phyloP scores from a whole-genome alignment of 2,888 invertebrate species.

The Anthrax anthrax region DNA sequence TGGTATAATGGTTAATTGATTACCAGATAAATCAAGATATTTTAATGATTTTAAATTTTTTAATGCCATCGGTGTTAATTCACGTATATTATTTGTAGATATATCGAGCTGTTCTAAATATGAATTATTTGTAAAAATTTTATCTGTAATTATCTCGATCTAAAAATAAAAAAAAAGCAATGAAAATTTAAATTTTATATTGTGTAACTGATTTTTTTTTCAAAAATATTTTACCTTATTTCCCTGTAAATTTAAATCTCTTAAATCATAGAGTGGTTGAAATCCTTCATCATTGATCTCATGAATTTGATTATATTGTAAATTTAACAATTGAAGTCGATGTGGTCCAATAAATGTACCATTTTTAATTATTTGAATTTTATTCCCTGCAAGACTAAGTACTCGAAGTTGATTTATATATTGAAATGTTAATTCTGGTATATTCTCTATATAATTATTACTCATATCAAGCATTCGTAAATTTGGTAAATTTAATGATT shows the following conservation, averaged over 20 bases:
- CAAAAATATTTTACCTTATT: constrained; percentile 38
- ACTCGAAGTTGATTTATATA: constrained; percentile 51
- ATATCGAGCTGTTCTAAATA: constrained; percentile 54
- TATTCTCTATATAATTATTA: constrained; percentile 55
- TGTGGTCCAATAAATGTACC: constrained; percentile 54
- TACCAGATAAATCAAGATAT: constrained; percentile 62
- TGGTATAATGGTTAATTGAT: constrained; percentile 58
- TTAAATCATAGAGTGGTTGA: constrained; percentile 44
- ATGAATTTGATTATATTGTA: constrained; percentile 57
- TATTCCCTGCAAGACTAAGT: constrained; percentile 58
- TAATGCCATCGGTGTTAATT: constrained; percentile 48
- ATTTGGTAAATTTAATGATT: constrained; percentile 56
- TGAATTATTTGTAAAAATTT: constrained; percentile 50
- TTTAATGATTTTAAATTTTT: constrained; percentile 51
- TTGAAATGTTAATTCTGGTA: constrained; percentile 49
- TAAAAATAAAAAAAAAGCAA: neutral
- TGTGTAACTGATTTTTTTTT: too few relatives aligned
- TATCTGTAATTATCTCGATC: constrained; percentile 52
- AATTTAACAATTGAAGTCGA: constrained; percentile 55
- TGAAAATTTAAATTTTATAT: too few relatives aligned
- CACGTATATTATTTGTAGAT: constrained; percentile 58
- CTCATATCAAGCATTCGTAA: constrained; percentile 61
- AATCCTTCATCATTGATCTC: constrained; percentile 52
- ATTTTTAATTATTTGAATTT: constrained; percentile 52
- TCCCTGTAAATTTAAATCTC: constrained; percentile 58